Percentiles rank a stretch among this genome's conserved stretches.
phyloP scores from a whole-genome alignment of 1,140 invertebrate genomes.

The Heliconius hewitsoni region DNA sequence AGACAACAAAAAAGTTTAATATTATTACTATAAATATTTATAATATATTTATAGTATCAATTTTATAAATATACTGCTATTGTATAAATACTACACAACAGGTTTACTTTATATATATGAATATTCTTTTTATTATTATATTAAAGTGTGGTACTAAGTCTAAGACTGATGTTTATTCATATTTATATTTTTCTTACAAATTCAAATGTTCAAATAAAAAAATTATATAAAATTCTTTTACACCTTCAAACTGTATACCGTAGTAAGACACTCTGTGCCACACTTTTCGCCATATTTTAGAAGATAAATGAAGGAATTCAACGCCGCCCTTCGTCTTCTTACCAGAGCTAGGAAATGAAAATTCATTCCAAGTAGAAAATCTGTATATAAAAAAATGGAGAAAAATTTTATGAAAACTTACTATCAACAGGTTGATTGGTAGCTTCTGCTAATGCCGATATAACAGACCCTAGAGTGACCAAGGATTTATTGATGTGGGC shows the following conservation, averaged over 20 bases:
- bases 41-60: no score
- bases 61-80: no score
- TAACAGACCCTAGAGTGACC: slow-evolving; percentile 95
- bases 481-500: slow-evolving; percentile 96
- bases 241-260: no score
- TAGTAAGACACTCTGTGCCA: background rate
- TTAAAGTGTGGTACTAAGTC: no score
- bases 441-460: slow-evolving; percentile 93
- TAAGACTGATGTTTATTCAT: background rate
- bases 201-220: no score
- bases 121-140: no score
- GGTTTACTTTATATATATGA: no score
- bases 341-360: background rate
- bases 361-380: background rate
- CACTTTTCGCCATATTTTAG: background rate
- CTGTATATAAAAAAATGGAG: background rate
- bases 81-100: no score
- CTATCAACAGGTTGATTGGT: slow-evolving; percentile 88
- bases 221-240: no score
- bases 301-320: background rate
- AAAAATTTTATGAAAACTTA: slow-evolving; percentile 68
- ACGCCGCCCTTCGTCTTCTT: background rate
- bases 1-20: slow-evolving; percentile 46
- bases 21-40: background rate
- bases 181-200: background rate